These are phyloP conservation scores for Cromileptes altivelis DNA, from an alignment of 2,113 vertebrate species.

Conservation along the genomic window DNA sequence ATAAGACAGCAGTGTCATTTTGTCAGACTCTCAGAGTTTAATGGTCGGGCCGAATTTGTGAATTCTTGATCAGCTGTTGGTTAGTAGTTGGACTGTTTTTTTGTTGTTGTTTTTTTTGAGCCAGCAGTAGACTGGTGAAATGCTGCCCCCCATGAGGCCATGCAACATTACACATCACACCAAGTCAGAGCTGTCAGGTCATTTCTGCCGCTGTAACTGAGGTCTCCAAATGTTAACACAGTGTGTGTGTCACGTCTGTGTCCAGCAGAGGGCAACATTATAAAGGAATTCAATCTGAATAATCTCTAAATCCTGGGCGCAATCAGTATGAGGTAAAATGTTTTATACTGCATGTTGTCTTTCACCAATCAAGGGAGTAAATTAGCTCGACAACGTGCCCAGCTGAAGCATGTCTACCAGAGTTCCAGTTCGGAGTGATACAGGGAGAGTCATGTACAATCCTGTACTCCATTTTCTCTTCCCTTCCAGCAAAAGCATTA, in stretches of 20 bases:
- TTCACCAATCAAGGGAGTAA: neutral
- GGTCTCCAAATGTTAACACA: neutral
- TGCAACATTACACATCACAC: no score
- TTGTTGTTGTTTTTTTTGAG: no score
- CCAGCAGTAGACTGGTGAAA: no score
- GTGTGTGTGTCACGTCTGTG: neutral
- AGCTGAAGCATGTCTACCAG: neutral
- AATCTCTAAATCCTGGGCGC: rapidly evolving
- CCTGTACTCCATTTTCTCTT: neutral
- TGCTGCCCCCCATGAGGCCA: no score
- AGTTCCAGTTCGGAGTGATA: neutral
- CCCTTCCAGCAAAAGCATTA: neutral
- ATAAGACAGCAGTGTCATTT: no score
- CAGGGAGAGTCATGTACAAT: neutral
- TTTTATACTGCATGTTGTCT: neutral
- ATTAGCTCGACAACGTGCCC: neutral
- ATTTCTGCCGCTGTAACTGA: neutral
- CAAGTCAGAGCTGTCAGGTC: no score
- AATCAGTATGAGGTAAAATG: rapidly evolving
- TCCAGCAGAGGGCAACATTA: slow-evolving; percentile 19
- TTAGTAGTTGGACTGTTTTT: no score
- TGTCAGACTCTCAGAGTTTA: no score
- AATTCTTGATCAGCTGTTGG: no score
- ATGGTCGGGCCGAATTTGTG: no score
- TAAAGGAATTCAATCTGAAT: neutral